phyloP scores from a whole-genome alignment of 2,797 vertebrate species.

The Takifugu ocellatus region DNA sequence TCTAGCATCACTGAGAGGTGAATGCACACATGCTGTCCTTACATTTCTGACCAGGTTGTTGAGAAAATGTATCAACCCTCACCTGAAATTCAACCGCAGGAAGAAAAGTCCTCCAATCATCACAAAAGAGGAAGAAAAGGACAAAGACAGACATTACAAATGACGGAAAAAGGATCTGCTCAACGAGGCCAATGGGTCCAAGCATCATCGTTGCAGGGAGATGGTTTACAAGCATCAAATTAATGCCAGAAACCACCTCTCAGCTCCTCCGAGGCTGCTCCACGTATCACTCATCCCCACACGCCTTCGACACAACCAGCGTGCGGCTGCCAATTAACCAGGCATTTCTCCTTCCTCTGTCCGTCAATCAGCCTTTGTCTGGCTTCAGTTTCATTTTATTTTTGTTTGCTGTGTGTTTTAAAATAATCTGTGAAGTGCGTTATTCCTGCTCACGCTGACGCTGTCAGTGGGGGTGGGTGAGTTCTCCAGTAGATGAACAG shows the following conservation, averaged over 20 bases:
- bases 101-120: too few relatives aligned
- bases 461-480: conserved; percentile 28
- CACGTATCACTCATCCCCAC: conserved; percentile 44
- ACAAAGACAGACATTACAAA: neutral
- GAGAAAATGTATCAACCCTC: neutral
- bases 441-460: conserved; percentile 4
- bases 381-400: conserved; percentile 30
- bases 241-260: conserved; percentile 11
- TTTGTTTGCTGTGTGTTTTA: conserved; percentile 20
- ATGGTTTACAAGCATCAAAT: conserved; percentile 21
- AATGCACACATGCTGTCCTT: conserved; percentile 6
- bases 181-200: neutral
- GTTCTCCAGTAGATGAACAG: conserved; percentile 26
- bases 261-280: conserved; percentile 10
- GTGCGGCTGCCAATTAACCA: conserved; percentile 52
- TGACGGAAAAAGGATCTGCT: neutral
- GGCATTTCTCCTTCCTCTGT: conserved; percentile 33
- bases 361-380: conserved; percentile 28
- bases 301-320: conserved; percentile 37
- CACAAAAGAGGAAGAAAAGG: conserved; percentile 15
- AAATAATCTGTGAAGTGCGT: conserved; percentile 19
- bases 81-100: too few relatives aligned
- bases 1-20: conserved; percentile 29
- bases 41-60: neutral
- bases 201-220: neutral